Evolutionary conservation across 2,888 invertebrate species (phyloP), one percentile per base, ranked within the genome.

Genomic region (Noctua janthina): DNA sequence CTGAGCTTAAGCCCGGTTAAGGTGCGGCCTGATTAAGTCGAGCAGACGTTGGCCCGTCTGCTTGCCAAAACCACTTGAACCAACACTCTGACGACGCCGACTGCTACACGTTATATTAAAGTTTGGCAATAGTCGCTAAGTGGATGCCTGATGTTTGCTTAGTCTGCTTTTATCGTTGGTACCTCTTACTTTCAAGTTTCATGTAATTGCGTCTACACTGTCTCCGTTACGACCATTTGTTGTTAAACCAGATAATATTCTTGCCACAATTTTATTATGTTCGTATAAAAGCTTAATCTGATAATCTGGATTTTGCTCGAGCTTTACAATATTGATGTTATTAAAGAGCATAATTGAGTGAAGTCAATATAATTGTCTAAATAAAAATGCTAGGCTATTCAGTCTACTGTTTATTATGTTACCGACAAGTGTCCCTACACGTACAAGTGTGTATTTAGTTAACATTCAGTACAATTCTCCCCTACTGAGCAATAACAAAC

Each of bases 31-130:
- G 95, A 96, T 96, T 96, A 96, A 95, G 95, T 91, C 92, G 92
- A 94, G 91, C 94, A 93, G 93, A 93, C 93, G 93, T 92, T 91
- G 92, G 93, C 93, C 88, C 91, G 92, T 91, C 92, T 93, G 93
- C 94, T 93, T 95, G 95, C 95, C 96, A 96, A 96, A 96, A 95
- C 95, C 95, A 95, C 96, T 96, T 94, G 92, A 95, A 90, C 92
- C 88, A 88, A 89, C 90, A 89, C 90, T 90, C 89, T 90, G 90
- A 90, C 92, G 90, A 90, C 91, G 90, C 88, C 88, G 91, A 91
- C 89, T 91, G 90, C 87, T 90, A 91, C 91, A 92, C 92, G 92
- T 92, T 93, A 92, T 94, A 94, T 93, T 93, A 93, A 93, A 94
- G 92, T 95, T 94, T 93, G 94, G 93, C 94, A 93, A 94, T 94